Base-by-base conservation (phyloP, 1,140 invertebrate genomes). In the Drosophila sucinea region DNA sequence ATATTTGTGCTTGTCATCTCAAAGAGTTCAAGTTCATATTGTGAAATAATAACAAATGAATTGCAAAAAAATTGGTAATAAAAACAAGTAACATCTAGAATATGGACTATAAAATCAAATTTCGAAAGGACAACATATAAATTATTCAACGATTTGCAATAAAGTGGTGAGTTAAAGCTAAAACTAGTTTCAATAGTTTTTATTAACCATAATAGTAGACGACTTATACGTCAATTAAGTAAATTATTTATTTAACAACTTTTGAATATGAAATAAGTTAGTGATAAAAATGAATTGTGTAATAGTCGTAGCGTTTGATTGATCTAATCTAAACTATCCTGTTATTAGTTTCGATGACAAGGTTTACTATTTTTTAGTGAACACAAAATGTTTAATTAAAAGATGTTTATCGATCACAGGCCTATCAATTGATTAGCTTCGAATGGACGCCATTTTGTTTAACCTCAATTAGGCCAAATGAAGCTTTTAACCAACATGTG, bases 21-120 rank as follows among this genome's bases (percentile, higher is more conserved):
- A 54, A 68, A 67, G 73, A 56, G 73, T 41, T 77, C 58, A 76
- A 81, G 77, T 72, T 85, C 71, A 76, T 75, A 67, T 86, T 58
- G 70, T 85, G 82, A 85, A 84, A 81, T 84, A 70, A 62, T 54
- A 67, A 70, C 60, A 67, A 71, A 77, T 85, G 74, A 86, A 70
- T 86, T 78, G 70, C 70, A 74, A 47, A 81, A 81, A 70, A 47
- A 77, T 23, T 30, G 27, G 32, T 40, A 32, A 29, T 27, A 25
- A 8, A 47, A 8, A 51, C 38, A 62, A 63, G 38, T 47, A 63
- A 47, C 5, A 61, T 29, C 56, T 56, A 35, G 44, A 51, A 51
- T 2, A 51, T 33, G 57, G 7, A 67, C 32, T 67, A 60, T 47
- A 27, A 35, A 40, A 35, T 56, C 70, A 32, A 33, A 41, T 40